Conservation (phyloP, 2,113 vertebrate genomes). For the Ramphastos sulfuratus region DNA sequence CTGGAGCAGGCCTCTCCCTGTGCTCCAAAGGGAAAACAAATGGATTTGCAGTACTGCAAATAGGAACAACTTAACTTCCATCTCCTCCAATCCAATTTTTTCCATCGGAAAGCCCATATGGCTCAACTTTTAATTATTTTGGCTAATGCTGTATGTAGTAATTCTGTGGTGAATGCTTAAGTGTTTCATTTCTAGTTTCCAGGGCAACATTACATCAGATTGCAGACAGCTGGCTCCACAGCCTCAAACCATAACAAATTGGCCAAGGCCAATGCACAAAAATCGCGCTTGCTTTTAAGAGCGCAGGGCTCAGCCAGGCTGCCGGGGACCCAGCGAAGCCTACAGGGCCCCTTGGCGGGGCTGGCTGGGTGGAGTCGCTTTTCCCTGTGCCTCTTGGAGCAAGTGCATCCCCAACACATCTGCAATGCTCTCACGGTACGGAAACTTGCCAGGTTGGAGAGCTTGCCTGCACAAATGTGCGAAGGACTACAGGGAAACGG, state of each 20-base stretch:
- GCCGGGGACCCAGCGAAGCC: conserved; percentile 61
- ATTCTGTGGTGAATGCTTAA: conserved; percentile 78
- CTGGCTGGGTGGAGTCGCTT: conserved; percentile 59
- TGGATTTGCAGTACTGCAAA: conserved; percentile 57
- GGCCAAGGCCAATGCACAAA: conserved; percentile 70
- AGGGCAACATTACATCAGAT: conserved; percentile 85
- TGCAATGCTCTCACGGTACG: conserved; percentile 75
- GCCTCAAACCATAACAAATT: conserved; percentile 81
- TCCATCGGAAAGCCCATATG: conserved; percentile 75
- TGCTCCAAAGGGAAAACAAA: conserved; percentile 41
- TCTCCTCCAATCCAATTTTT: conserved; percentile 50
- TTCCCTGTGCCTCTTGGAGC: conserved; percentile 71
- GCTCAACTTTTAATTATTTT: conserved; percentile 81
- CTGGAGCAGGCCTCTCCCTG: neutral
- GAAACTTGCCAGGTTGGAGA: conserved; percentile 68
- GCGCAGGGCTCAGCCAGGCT: conserved; percentile 19
- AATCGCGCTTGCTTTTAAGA: conserved; percentile 70
- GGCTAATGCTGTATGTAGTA: conserved; percentile 80
- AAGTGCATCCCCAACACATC: conserved; percentile 77
- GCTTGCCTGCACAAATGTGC: conserved; percentile 26
- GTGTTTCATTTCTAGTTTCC: conserved; percentile 84
- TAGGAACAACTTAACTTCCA: conserved; percentile 71
- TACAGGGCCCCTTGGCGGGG: conserved; percentile 10
- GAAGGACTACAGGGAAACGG: conserved; percentile 22
- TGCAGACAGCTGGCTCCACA: conserved; percentile 85